phyloP scores from a whole-genome alignment of 1,140 invertebrate genomes.

The Diachasmimorpha longicaudata region DNA sequence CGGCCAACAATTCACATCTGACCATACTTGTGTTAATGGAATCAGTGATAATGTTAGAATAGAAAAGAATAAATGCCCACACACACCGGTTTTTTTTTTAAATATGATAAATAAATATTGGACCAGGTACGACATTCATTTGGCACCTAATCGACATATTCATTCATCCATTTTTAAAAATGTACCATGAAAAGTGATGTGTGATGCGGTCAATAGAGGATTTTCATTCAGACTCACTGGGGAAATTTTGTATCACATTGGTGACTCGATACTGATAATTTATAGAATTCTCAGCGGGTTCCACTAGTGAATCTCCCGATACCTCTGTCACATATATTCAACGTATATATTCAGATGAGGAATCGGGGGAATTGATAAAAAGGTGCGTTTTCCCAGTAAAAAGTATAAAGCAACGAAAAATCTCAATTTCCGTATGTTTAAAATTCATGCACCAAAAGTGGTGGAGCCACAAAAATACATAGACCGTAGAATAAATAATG shows the following conservation, averaged over 20 bases:
- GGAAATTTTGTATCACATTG: conserved; percentile 16
- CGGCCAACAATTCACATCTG: conserved; percentile 16
- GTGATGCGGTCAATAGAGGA: background rate
- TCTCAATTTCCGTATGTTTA: conserved; percentile 16
- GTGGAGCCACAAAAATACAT: background rate
- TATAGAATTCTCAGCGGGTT: conserved; percentile 20
- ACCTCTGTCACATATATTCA: background rate
- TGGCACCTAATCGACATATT: no score
- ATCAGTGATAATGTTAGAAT: conserved; percentile 3
- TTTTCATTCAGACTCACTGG: background rate
- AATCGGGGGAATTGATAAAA: background rate
- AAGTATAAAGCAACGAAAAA: conserved; percentile 10
- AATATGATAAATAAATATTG: no score
- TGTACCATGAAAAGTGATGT: background rate
- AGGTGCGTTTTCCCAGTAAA: background rate
- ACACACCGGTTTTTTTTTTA: background rate
- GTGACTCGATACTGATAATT: conserved; percentile 24
- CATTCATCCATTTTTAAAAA: background rate
- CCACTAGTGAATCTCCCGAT: conserved; percentile 7
- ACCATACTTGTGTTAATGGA: conserved; percentile 22
- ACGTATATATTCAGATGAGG: background rate
- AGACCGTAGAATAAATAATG: background rate
- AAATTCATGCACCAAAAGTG: conserved; percentile 24
- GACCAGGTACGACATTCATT: no score
- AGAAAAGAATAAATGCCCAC: background rate